Percentiles rank a stretch among this genome's conserved stretches.
Conservation (phyloP, 2,888 invertebrate genomes). For the Oscheius sp. region DNA sequence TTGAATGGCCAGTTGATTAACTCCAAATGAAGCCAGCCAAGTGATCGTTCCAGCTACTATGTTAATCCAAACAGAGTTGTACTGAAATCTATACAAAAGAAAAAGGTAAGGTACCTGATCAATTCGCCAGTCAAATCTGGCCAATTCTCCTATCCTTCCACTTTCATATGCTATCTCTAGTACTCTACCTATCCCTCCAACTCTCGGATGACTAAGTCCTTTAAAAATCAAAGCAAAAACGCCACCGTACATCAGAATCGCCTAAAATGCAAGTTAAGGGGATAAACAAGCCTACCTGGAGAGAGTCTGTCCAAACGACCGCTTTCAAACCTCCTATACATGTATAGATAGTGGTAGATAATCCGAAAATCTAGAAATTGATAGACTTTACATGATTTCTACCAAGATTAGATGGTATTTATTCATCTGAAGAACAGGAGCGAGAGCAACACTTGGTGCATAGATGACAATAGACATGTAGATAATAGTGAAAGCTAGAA, state of each 20-base stretch:
- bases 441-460: slow-evolving; percentile 61
- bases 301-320: slow-evolving; percentile 61
- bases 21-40: slow-evolving; percentile 64
- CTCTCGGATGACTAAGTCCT: slow-evolving; percentile 53
- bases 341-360: slow-evolving; percentile 59
- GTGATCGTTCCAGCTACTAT: slow-evolving; percentile 57
- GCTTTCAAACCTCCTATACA: slow-evolving; percentile 62
- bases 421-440: slow-evolving; percentile 53
- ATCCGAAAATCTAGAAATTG: slow-evolving; percentile 56
- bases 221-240: slow-evolving; percentile 56
- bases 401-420: slow-evolving; percentile 55
- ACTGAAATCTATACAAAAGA: slow-evolving; percentile 39
- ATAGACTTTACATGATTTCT: not conserved
- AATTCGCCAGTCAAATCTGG: slow-evolving; percentile 44
- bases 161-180: slow-evolving; percentile 51
- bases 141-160: slow-evolving; percentile 52
- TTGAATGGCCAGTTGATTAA: slow-evolving; percentile 64
- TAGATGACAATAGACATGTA: slow-evolving; percentile 64
- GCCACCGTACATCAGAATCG: slow-evolving; percentile 61
- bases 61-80: slow-evolving; percentile 64
- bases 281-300: slow-evolving; percentile 36
- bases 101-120: slow-evolving; percentile 33
- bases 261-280: slow-evolving; percentile 33
- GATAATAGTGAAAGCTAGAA: slow-evolving; percentile 56
- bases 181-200: slow-evolving; percentile 57